Percentiles rank a stretch among this genome's conserved stretches.
phyloP scores from a whole-genome alignment of 2,113 vertebrate genomes.

The Oncorhynchus clarkii region DNA sequence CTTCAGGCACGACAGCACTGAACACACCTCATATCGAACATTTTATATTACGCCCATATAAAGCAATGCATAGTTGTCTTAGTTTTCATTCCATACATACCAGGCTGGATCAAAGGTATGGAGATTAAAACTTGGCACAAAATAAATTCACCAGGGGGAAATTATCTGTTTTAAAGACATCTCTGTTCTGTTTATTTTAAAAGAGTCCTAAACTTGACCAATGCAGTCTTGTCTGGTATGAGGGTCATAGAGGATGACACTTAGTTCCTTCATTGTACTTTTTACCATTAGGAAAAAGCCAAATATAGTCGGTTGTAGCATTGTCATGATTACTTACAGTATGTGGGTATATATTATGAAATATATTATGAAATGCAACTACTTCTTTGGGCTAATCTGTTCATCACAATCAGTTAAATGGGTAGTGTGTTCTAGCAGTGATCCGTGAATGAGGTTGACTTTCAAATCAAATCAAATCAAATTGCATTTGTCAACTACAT shows the following conservation, averaged over 20 bases:
- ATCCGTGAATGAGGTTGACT: constrained; percentile 58
- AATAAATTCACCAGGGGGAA: constrained; percentile 45
- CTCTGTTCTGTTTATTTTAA: constrained; percentile 41
- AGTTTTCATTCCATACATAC: constrained; percentile 39
- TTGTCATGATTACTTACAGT: constrained; percentile 24
- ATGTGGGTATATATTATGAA: neutral
- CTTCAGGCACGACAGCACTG: neutral
- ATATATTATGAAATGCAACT: constrained; percentile 10
- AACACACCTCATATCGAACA: neutral
- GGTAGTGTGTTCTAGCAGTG: constrained; percentile 27
- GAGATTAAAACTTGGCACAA: constrained; percentile 44
- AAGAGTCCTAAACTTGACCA: constrained; percentile 7
- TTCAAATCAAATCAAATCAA: neutral
- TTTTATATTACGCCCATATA: too few species aligned
- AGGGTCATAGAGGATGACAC: constrained; percentile 34
- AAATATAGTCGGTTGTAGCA: constrained; percentile 28
- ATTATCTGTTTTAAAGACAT: neutral
- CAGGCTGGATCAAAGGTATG: constrained; percentile 20
- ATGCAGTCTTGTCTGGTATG: constrained; percentile 16
- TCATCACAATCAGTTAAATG: constrained; percentile 33
- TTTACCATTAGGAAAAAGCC: constrained; percentile 39
- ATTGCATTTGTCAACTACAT: too few species aligned
- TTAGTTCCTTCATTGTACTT: constrained; percentile 7
- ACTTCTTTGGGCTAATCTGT: constrained; percentile 42
- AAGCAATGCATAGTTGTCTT: neutral